A percentile compares a stretch with the other conserved stretches of the same genome.
These are phyloP conservation scores for Rousettus madagascariensis DNA, from an alignment of 2,797 vertebrate species.

Conservation along the genomic window DNA sequence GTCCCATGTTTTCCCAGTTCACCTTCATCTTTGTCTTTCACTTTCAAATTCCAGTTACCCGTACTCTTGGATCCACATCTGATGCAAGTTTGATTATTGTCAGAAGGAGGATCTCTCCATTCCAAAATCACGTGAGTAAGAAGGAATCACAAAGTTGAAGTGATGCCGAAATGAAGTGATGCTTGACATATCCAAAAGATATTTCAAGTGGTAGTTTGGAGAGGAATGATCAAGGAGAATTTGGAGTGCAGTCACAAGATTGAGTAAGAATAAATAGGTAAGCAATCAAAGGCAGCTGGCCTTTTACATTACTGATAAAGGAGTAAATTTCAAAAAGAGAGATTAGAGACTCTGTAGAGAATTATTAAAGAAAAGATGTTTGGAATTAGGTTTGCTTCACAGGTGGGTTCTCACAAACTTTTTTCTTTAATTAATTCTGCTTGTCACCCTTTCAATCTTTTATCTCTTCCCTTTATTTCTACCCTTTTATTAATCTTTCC, in stretches of 20 bases:
- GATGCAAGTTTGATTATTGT: neutral
- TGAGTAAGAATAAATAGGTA: neutral
- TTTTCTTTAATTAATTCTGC: neutral
- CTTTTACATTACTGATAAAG: neutral
- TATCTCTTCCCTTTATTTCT: neutral
- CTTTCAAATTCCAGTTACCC: neutral
- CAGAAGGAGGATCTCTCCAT: neutral
- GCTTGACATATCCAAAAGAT: neutral
- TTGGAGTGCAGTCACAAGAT: neutral
- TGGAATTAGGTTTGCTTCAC: neutral
- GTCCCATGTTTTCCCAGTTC: neutral
- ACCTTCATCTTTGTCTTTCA: neutral
- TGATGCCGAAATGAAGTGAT: neutral
- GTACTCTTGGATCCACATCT: neutral
- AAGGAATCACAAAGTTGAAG: neutral
- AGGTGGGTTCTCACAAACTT: neutral
- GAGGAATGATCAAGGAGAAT: neutral
- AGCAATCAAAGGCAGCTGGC: fast-evolving
- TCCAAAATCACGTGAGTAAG: neutral
- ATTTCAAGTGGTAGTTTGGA: neutral
- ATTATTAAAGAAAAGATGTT: neutral
- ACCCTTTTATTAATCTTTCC: neutral
- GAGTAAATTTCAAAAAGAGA: neutral
- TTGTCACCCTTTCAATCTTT: neutral
- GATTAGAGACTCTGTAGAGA: neutral